Percentiles rank a stretch among this genome's conserved stretches.
phyloP scores from a whole-genome alignment of 2,113 vertebrate species.

The Sula dactylatra region DNA sequence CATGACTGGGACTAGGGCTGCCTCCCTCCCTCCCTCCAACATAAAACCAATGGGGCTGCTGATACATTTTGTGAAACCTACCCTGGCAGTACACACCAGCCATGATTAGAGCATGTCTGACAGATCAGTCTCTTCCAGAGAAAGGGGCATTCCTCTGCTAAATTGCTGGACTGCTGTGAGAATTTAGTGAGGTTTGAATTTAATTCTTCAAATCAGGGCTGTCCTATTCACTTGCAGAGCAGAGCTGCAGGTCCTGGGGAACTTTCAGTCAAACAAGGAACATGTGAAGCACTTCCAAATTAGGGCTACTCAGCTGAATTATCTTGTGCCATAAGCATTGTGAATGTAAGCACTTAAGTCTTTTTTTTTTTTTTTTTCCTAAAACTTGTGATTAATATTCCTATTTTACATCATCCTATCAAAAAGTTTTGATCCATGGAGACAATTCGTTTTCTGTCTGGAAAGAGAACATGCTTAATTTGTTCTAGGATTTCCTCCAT shows the following conservation, averaged over 20 bases:
- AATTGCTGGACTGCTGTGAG: not conserved
- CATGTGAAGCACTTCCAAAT: not conserved
- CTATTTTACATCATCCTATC: not conserved
- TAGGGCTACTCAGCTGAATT: not conserved
- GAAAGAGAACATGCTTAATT: not conserved
- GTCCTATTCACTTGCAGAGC: not conserved
- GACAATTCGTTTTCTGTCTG: not conserved
- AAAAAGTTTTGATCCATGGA: not conserved
- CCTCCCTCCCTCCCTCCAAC: not conserved
- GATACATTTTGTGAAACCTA: not conserved
- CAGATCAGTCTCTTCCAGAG: not conserved
- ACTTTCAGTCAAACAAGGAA: not conserved
- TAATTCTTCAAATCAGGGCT: not conserved
- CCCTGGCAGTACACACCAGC: accelerated
- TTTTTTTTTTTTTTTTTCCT: not conserved
- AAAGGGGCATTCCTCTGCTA: not conserved
- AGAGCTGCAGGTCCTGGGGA: not conserved
- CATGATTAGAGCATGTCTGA: accelerated
- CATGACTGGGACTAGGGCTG: not conserved
- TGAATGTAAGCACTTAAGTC: not conserved
- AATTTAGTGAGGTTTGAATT: not conserved
- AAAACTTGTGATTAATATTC: not conserved
- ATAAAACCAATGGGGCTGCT: accelerated
- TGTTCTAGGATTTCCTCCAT: not conserved
- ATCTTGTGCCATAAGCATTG: not conserved